These are phyloP conservation scores for Psylliodes chrysocephalus DNA, from an alignment of 2,888 invertebrate genomes.

Conservation along the genomic window DNA sequence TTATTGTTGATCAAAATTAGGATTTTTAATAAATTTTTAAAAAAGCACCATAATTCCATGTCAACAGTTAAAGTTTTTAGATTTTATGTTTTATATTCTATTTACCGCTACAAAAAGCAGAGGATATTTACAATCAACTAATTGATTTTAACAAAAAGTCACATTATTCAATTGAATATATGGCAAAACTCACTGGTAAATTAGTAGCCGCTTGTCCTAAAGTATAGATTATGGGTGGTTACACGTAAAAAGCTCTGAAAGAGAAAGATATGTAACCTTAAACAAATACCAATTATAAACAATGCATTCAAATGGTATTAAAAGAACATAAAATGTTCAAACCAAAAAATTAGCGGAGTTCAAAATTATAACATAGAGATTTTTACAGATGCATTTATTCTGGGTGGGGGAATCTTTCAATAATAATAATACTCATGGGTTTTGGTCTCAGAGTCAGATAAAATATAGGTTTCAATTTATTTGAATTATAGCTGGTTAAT, in stretches of 20 bases:
- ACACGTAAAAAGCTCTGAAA: slow-evolving; percentile 25
- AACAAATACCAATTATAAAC: not conserved
- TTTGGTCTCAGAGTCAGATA: slow-evolving; percentile 39
- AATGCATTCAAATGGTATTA: slow-evolving; percentile 42
- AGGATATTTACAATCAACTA: slow-evolving; percentile 11
- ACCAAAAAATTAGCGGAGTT: slow-evolving; percentile 24
- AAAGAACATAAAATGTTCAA: slow-evolving; percentile 27
- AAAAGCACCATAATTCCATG: no score
- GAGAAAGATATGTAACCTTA: slow-evolving; percentile 31
- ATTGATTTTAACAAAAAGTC: not conserved
- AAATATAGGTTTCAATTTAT: slow-evolving; percentile 47
- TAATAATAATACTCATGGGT: slow-evolving; percentile 35
- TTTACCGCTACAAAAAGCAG: slow-evolving; percentile 17
- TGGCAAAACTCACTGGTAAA: slow-evolving; percentile 36
- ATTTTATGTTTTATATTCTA: slow-evolving; percentile 18
- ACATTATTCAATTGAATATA: slow-evolving; percentile 40
- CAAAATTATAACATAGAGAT: slow-evolving; percentile 33
- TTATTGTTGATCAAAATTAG: no score
- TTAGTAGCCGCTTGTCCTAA: slow-evolving; percentile 31
- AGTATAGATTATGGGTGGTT: slow-evolving; percentile 44
- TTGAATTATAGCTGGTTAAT: no score
- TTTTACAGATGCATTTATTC: slow-evolving; percentile 43
- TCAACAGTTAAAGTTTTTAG: slow-evolving; percentile 13
- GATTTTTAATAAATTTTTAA: no score
- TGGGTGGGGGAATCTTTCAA: slow-evolving; percentile 48